Percentiles rank a stretch among this genome's conserved stretches.
Conservation (phyloP, 2,113 vertebrate species). For the Tiliqua scincoides region DNA sequence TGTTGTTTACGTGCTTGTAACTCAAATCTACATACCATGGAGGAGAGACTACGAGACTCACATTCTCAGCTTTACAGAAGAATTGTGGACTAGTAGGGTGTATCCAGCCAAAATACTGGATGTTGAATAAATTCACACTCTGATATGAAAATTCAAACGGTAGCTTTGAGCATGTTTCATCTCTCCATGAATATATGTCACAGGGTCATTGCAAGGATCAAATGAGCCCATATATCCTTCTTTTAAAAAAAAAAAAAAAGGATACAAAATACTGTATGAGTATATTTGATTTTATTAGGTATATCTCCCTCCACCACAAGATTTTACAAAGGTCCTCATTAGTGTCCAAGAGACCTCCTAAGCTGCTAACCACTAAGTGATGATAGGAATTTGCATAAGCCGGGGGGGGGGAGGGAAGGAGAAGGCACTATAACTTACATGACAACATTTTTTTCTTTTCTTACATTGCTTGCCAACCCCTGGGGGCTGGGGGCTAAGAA, state of each 20-base stretch:
- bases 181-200: neutral
- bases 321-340: too few relatives aligned
- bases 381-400: neutral
- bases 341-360: neutral
- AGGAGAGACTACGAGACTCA: neutral
- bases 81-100: neutral
- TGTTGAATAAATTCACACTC: neutral
- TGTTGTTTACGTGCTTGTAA: neutral
- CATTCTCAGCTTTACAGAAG: neutral
- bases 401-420: neutral
- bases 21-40: neutral
- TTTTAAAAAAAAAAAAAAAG: neutral
- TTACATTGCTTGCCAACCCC: neutral
- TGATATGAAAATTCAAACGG: neutral
- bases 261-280: too few relatives aligned
- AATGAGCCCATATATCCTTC: neutral
- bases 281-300: too few relatives aligned
- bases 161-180: neutral
- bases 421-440: too few relatives aligned
- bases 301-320: too few relatives aligned
- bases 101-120: neutral
- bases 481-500: too few relatives aligned
- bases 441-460: neutral
- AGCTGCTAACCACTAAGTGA: neutral
- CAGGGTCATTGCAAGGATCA: neutral